Conservation (phyloP, 2,113 vertebrate genomes). For the Ictalurus punctatus region DNA sequence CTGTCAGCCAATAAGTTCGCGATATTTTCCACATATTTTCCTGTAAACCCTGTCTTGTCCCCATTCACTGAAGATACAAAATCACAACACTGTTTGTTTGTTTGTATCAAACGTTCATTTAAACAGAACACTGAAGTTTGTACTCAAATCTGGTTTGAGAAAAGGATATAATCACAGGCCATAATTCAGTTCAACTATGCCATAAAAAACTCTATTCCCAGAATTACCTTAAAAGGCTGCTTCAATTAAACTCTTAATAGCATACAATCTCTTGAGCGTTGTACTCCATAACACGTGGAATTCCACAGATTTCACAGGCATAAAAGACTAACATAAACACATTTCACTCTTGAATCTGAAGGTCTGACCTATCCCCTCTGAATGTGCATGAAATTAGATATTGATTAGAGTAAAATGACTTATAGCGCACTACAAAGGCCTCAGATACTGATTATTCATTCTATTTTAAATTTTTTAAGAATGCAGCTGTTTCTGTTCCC, state of each 20-base stretch:
- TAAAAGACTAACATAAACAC: neutral
- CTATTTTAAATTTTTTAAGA: neutral
- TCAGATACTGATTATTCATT: neutral
- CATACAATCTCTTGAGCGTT: no score
- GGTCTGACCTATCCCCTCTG: neutral
- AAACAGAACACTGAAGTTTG: neutral
- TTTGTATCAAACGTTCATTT: neutral
- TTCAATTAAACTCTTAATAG: neutral
- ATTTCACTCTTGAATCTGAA: neutral
- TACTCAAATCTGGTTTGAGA: constrained; percentile 6
- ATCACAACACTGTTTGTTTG: neutral
- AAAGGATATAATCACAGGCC: neutral
- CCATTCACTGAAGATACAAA: no score
- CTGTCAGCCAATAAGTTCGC: no score
- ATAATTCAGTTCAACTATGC: neutral
- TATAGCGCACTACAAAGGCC: neutral
- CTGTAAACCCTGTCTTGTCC: no score
- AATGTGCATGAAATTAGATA: constrained; percentile 18
- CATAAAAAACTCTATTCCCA: neutral
- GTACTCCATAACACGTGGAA: neutral
- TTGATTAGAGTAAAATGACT: neutral
- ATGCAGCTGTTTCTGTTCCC: neutral
- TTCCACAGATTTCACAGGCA: neutral
- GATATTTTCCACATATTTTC: no score
- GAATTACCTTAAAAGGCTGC: neutral